A percentile compares a stretch with the other conserved stretches of the same genome.
Evolutionary conservation across 2,113 vertebrate genomes (phyloP).

Genomic region (Pseudopodoces humilis): DNA sequence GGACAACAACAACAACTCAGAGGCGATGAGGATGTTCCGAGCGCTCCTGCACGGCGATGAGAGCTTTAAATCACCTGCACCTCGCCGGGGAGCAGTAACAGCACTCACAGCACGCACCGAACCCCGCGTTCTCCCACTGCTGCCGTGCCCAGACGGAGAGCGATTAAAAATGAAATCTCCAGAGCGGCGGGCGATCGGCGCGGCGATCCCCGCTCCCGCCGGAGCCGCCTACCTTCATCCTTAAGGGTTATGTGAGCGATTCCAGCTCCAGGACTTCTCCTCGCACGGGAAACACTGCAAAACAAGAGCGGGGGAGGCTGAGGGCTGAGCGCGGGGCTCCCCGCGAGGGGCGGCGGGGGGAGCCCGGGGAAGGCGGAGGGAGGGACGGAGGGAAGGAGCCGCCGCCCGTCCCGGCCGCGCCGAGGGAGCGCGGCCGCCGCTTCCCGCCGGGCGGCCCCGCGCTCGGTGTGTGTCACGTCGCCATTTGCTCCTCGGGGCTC

Average conservation of each 20-base stretch:
- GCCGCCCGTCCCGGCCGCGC: conserved; percentile 48
- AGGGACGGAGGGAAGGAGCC: not conserved
- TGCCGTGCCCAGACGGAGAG: not conserved
- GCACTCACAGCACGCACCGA: not conserved
- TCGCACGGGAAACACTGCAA: conserved; percentile 51
- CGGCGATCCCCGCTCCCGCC: not conserved
- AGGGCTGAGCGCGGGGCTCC: not conserved
- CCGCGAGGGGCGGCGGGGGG: not conserved
- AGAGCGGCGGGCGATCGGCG: not conserved
- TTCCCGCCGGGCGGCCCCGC: conserved; percentile 70
- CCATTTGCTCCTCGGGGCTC: conserved; percentile 68
- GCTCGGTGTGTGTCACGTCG: conserved; percentile 82
- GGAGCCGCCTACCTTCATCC: conserved; percentile 91
- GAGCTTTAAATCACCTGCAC: not conserved
- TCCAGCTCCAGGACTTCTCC: conserved; percentile 86
- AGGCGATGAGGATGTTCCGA: not conserved
- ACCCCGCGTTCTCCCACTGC: not conserved
- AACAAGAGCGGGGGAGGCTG: not conserved
- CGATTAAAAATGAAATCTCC: not conserved
- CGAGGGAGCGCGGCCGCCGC: not conserved
- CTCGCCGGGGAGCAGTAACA: not conserved
- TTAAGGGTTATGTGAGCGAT: conserved; percentile 85
- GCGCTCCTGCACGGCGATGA: not conserved
- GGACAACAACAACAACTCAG: conserved; percentile 57
- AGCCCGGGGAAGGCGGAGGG: not conserved